Evolutionary conservation across 1,140 invertebrate species (phyloP).

Genomic region (Zelostemma sp.): DNA sequence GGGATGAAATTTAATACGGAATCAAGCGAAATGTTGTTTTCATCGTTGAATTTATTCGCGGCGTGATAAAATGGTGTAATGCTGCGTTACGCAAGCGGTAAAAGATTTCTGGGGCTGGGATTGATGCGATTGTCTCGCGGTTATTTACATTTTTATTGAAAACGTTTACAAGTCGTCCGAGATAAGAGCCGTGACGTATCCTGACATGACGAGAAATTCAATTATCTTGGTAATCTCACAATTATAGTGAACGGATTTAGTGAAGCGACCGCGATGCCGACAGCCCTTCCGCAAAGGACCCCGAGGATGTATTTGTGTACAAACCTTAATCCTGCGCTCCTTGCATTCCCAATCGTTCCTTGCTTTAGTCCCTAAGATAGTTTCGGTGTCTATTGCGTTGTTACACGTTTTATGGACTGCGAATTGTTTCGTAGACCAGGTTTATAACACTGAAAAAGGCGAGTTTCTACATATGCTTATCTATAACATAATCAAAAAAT

Average conservation of each 20-base stretch:
- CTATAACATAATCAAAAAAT: too few species aligned
- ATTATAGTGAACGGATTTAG: slow-evolving; percentile 56
- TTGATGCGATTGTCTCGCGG: slow-evolving; percentile 29
- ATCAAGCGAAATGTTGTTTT: neutral
- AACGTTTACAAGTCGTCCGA: slow-evolving; percentile 53
- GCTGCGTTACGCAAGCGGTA: slow-evolving; percentile 36
- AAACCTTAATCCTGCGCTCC: slow-evolving; percentile 32
- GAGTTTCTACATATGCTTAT: too few species aligned
- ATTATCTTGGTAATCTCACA: slow-evolving; percentile 57
- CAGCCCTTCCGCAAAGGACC: slow-evolving; percentile 38
- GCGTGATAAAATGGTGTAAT: neutral
- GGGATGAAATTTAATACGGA: neutral
- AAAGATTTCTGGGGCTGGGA: slow-evolving; percentile 25
- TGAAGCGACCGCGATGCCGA: slow-evolving; percentile 32
- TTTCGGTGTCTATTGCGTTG: too few species aligned
- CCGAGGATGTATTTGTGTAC: slow-evolving; percentile 38
- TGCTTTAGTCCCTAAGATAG: too few species aligned
- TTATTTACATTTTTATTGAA: slow-evolving; percentile 60
- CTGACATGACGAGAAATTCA: slow-evolving; percentile 53
- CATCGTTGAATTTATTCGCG: neutral
- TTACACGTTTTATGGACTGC: too few species aligned
- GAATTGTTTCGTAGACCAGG: too few species aligned
- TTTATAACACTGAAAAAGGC: too few species aligned
- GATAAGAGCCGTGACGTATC: slow-evolving; percentile 36
- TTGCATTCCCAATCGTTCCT: slow-evolving; percentile 23